Evolutionary conservation across 2,113 vertebrate species (phyloP).

Genomic region (Chaetura pelagica): DNA sequence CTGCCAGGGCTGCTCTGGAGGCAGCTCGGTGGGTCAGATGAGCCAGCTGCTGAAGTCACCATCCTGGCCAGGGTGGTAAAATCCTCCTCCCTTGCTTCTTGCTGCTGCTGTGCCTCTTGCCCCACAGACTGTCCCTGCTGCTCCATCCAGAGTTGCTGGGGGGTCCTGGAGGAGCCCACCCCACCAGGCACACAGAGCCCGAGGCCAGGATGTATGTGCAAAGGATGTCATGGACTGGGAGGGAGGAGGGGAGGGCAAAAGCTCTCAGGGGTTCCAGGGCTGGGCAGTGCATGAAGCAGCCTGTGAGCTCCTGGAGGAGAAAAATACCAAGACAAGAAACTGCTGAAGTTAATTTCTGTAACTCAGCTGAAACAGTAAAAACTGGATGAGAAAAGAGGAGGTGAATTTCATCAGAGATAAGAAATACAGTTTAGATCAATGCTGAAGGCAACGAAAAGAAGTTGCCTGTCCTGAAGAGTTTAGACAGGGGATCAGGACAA

Average conservation of each 20-base stretch:
- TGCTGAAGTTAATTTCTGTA: neutral
- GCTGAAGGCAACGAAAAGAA: neutral
- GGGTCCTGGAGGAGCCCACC: neutral
- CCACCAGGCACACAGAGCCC: neutral
- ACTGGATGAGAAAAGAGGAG: neutral
- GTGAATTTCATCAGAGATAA: neutral
- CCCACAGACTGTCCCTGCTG: neutral
- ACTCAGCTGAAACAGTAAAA: neutral
- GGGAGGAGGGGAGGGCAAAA: neutral
- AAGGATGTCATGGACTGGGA: neutral
- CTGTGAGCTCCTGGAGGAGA: neutral
- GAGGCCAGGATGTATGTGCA: neutral
- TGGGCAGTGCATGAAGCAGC: neutral
- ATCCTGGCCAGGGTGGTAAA: accelerated
- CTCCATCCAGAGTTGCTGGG: neutral
- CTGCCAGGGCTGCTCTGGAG: neutral
- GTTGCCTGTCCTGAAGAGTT: accelerated
- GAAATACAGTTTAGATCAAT: neutral
- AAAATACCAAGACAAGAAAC: neutral
- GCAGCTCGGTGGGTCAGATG: accelerated
- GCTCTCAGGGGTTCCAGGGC: neutral
- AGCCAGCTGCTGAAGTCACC: neutral
- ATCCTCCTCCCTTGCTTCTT: neutral
- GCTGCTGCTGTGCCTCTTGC: neutral
- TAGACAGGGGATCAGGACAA: neutral